Base-by-base conservation (phyloP, 2,888 invertebrate species). In the Drosophila flavopinicola region DNA sequence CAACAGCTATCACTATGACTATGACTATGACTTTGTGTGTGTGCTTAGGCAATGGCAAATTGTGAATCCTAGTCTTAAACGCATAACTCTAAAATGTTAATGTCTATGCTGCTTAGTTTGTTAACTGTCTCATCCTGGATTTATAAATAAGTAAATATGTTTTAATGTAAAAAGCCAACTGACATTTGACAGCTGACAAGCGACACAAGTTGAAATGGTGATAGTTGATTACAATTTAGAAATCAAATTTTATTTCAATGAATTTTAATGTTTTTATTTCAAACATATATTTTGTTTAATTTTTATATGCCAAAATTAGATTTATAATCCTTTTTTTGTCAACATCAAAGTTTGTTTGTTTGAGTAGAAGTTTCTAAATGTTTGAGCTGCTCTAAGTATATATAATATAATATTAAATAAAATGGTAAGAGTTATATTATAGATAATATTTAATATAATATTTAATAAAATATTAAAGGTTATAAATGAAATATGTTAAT, bases 1-100 rank as follows among this genome's bases (percentile, higher is more conserved):
- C 41, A 71, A 64, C 45, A 69, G 47, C 69, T 69, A 68, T 57
- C 48, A 45, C 2, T 69, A 44, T 49, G 69, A 30, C 39, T 47
- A 25, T 44, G 17, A 41, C 41, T 15, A 10, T 11, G 49, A 20
- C 13, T 10, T 10, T 9, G 9, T 24, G 9, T 17, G 9, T 57
- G 58, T 13, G 6, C 30, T 11, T 17, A 35, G 41, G 39, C 65
- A 75, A 63, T 38, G 11, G 35, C 27, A 53, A 54, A 60, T 61
- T 75, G 56, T 30, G 3, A 32, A 38, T 35, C 23, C 20, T 13
- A 38, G 52, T 38, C 37, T 29, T 49, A 67, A 73, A 51, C 54
- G 20, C 57, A 49, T 51, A 58, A 51, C 30, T 51, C 58, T 54
- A 30, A 45, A 58, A 66, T 58, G 41, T 24, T 10, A 38, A n/a